Evolutionary conservation across 2,113 vertebrate genomes (phyloP).

Genomic region (Etheostoma spectabile): DNA sequence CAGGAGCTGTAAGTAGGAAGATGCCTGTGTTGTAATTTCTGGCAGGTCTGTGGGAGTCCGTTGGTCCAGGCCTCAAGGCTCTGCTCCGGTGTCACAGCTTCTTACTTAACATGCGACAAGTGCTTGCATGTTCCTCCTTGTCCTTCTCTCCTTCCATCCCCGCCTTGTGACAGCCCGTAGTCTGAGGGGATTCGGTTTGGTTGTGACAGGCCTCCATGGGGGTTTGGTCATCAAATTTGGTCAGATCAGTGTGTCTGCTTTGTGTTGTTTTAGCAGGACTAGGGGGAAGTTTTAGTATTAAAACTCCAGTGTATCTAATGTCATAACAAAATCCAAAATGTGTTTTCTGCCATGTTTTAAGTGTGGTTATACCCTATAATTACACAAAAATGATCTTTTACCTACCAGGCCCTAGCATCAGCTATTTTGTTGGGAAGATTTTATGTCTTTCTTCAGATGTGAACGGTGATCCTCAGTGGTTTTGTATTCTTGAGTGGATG

Average conservation of each 20-base stretch:
- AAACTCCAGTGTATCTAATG: slow-evolving; percentile 16
- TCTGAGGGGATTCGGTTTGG: slow-evolving; percentile 7
- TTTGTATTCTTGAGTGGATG: slow-evolving; percentile 65
- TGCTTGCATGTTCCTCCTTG: slow-evolving; percentile 21
- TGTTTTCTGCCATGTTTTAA: slow-evolving; percentile 31
- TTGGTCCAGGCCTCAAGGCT: slow-evolving; percentile 5
- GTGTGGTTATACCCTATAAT: slow-evolving; percentile 50
- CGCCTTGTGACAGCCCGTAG: slow-evolving; percentile 16
- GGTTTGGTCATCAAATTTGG: slow-evolving; percentile 33
- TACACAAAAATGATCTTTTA: slow-evolving; percentile 57
- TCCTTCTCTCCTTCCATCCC: slow-evolving; percentile 5
- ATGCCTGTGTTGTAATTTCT: slow-evolving; percentile 28
- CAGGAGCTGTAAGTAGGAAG: slow-evolving; percentile 12
- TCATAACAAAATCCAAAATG: slow-evolving; percentile 30
- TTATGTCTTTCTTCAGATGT: slow-evolving; percentile 54
- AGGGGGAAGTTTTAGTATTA: slow-evolving; percentile 11
- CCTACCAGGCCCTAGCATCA: slow-evolving; percentile 19
- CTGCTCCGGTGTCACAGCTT: slow-evolving; percentile 40
- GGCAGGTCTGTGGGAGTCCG: slow-evolving; percentile 41
- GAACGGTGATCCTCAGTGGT: slow-evolving; percentile 42
- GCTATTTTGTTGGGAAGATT: slow-evolving; percentile 49
- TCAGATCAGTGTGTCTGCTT: slow-evolving; percentile 14
- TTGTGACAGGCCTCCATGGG: slow-evolving; percentile 51
- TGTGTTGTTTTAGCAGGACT: slow-evolving; percentile 45
- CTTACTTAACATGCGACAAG: slow-evolving; percentile 53